These are phyloP conservation scores for Lordiphosa clarofinis DNA, from an alignment of 1,140 invertebrate genomes.

Conservation along the genomic window DNA sequence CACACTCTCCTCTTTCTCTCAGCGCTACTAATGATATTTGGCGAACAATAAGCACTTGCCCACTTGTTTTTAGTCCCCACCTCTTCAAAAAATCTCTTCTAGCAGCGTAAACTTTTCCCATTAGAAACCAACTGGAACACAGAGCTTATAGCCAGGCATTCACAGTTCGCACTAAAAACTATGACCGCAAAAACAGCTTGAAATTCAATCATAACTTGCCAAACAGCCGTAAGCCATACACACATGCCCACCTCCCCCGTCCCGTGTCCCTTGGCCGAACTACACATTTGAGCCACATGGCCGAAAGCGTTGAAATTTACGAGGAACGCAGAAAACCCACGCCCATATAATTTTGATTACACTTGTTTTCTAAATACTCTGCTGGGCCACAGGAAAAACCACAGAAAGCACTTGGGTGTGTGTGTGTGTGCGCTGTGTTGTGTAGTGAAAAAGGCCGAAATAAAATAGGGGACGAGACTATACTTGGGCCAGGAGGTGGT, in stretches of 20 bases:
- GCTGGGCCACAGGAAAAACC: constrained; percentile 31
- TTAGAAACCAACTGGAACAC: constrained; percentile 15
- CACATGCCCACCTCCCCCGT: neutral
- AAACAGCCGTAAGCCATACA: constrained; percentile 27
- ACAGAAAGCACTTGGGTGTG: constrained; percentile 9
- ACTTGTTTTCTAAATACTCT: constrained; percentile 75
- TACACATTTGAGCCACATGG: constrained; percentile 48
- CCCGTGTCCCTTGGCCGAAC: neutral
- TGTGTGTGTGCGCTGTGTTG: constrained; percentile 29
- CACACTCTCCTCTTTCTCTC: too few relatives aligned
- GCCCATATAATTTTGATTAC: constrained; percentile 77
- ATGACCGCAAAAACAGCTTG: constrained; percentile 56
- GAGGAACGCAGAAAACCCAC: constrained; percentile 42
- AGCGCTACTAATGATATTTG: constrained; percentile 26
- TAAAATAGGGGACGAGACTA: constrained; percentile 48
- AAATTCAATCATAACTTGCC: constrained; percentile 75
- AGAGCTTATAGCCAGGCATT: constrained; percentile 8
- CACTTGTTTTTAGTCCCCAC: constrained; percentile 15
- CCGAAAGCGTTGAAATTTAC: constrained; percentile 65
- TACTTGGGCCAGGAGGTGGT: constrained; percentile 13
- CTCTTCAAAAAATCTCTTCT: constrained; percentile 3
- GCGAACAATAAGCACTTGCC: constrained; percentile 39
- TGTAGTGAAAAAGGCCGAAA: constrained; percentile 38
- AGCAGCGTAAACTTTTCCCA: constrained; percentile 9
- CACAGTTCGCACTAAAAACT: constrained; percentile 23